phyloP scores from a whole-genome alignment of 2,888 invertebrate genomes.

The Microchrysa polita region DNA sequence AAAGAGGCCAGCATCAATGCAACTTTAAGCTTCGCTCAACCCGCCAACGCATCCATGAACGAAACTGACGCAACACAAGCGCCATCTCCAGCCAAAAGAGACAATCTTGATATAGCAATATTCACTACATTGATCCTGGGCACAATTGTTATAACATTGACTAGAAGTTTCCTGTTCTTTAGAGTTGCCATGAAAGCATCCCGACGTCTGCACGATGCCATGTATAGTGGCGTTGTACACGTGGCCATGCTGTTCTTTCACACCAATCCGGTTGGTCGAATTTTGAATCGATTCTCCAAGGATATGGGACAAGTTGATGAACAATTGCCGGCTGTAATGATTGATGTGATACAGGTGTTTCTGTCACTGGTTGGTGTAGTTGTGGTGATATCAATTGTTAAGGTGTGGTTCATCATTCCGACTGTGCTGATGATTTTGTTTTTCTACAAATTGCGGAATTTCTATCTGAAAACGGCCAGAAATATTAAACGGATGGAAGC shows the following conservation, averaged over 20 bases:
- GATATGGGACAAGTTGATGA: constrained; percentile 76
- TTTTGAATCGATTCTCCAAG: constrained; percentile 89
- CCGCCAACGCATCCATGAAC: not conserved
- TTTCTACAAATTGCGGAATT: constrained; percentile 78
- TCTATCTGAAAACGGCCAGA: constrained; percentile 82
- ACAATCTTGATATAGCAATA: constrained; percentile 63
- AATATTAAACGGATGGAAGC: constrained; percentile 84
- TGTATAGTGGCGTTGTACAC: constrained; percentile 84
- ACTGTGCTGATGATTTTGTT: constrained; percentile 75
- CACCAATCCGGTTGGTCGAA: constrained; percentile 82
- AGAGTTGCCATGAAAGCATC: constrained; percentile 78
- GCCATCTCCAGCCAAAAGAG: constrained; percentile 49
- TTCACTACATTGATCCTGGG: constrained; percentile 65
- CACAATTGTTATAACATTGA: constrained; percentile 62
- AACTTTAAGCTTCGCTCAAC: constrained; percentile 41
- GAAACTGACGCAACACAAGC: not conserved
- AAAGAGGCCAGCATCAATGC: constrained; percentile 53
- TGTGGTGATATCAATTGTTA: constrained; percentile 79
- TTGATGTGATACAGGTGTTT: constrained; percentile 75
- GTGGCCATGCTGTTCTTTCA: constrained; percentile 90
- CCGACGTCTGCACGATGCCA: constrained; percentile 78
- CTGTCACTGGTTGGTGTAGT: constrained; percentile 82
- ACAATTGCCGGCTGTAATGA: constrained; percentile 63
- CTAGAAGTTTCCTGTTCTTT: constrained; percentile 66
- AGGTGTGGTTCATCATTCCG: constrained; percentile 77